phyloP scores from a whole-genome alignment of 2,888 invertebrate species.

The Cerceris rybyensis region DNA sequence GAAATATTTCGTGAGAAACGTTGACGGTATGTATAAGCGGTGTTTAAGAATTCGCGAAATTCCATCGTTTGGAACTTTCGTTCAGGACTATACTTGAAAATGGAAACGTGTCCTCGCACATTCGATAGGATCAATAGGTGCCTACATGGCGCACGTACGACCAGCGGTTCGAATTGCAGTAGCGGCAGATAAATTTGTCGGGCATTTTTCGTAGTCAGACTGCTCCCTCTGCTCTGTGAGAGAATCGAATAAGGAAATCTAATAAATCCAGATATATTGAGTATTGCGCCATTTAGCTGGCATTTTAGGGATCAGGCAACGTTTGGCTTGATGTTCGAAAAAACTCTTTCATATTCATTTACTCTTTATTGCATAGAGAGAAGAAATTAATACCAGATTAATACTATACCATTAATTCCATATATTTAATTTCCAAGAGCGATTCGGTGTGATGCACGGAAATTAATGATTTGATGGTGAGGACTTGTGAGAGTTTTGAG shows the following conservation, averaged over 20 bases:
- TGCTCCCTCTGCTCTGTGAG: neutral
- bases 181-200: conserved; percentile 47
- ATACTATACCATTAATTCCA: too few relatives aligned
- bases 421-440: too few relatives aligned
- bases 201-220: conserved; percentile 28
- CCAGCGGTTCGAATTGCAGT: conserved; percentile 29
- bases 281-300: neutral
- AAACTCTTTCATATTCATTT: too few relatives aligned
- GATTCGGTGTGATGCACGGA: too few relatives aligned
- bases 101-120: conserved; percentile 38
- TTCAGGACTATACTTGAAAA: conserved; percentile 11
- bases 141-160: conserved; percentile 37
- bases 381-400: too few relatives aligned
- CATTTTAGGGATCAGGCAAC: neutral
- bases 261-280: neutral
- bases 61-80: neutral
- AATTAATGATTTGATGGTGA: too few relatives aligned
- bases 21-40: neutral
- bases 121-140: conserved; percentile 26
- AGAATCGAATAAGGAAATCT: neutral
- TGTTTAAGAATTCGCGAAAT: neutral
- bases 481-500: too few relatives aligned
- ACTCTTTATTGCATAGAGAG: too few relatives aligned
- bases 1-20: neutral
- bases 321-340: too few relatives aligned